Conservation (phyloP, 2,888 invertebrate genomes). For the Theretra japonica region DNA sequence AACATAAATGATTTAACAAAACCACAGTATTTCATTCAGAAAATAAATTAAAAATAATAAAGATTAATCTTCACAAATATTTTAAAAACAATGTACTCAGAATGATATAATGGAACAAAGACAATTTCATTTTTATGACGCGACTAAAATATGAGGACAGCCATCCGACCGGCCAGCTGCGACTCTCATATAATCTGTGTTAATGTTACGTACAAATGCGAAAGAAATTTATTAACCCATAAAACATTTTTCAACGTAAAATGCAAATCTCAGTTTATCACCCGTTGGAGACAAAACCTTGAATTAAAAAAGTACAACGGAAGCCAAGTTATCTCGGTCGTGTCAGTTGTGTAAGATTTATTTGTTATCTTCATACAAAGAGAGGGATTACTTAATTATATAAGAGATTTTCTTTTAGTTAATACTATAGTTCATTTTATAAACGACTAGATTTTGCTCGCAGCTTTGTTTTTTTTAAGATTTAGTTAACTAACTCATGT, state of each 20-base stretch:
- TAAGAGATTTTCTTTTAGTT: neutral
- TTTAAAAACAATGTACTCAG: conserved; percentile 19
- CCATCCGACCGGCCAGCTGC: conserved; percentile 34
- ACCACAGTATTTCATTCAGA: neutral
- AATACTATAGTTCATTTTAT: neutral
- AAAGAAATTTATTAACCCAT: conserved; percentile 28
- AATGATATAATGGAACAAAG: conserved; percentile 34
- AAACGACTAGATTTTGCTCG: neutral
- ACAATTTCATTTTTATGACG: conserved; percentile 39
- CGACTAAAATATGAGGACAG: conserved; percentile 36
- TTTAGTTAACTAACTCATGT: too few relatives aligned
- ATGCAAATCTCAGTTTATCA: conserved; percentile 20
- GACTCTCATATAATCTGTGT: conserved; percentile 28
- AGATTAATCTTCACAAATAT: neutral
- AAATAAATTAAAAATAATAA: neutral
- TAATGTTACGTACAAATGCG: conserved; percentile 25
- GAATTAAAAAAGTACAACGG: conserved; percentile 6
- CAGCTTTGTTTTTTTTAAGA: too few relatives aligned
- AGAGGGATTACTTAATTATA: neutral
- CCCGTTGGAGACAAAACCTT: conserved; percentile 9
- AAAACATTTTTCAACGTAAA: conserved; percentile 25
- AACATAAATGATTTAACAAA: too few relatives aligned
- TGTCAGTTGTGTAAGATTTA: conserved; percentile 13
- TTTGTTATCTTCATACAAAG: neutral
- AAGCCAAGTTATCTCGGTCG: neutral